These are phyloP conservation scores for Sepioteuthis lessoniana DNA, from an alignment of 2,888 invertebrate species.

Conservation along the genomic window DNA sequence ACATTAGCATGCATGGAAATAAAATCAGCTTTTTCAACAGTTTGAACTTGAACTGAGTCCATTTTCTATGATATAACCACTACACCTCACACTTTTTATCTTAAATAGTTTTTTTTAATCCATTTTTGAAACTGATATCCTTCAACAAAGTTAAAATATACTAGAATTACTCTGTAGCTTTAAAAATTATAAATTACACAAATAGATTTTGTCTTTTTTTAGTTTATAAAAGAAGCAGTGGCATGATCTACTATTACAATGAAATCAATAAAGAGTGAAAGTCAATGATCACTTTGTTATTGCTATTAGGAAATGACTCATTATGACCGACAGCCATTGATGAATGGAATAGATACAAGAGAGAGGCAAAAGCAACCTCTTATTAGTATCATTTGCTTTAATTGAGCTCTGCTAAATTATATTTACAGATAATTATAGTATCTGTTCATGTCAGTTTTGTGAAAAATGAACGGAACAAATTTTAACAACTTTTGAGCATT, in stretches of 20 bases:
- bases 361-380: neutral
- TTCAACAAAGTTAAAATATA: too few species aligned
- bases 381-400: neutral
- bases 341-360: neutral
- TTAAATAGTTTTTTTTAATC: too few species aligned
- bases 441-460: neutral
- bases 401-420: neutral
- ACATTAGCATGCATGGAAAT: too few species aligned
- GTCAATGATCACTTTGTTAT: neutral
- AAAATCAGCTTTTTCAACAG: too few species aligned
- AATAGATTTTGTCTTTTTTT: neutral
- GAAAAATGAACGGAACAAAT: neutral
- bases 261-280: neutral
- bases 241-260: neutral
- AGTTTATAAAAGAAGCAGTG: neutral
- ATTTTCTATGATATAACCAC: too few species aligned
- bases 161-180: neutral
- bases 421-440: neutral
- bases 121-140: too few species aligned
- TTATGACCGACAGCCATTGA: neutral
- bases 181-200: neutral
- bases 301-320: neutral
- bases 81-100: too few species aligned
- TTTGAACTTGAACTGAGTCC: too few species aligned
- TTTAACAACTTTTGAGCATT: neutral